Evolutionary conservation across 1,140 invertebrate genomes (phyloP).

Genomic region (Papilio glaucus): DNA sequence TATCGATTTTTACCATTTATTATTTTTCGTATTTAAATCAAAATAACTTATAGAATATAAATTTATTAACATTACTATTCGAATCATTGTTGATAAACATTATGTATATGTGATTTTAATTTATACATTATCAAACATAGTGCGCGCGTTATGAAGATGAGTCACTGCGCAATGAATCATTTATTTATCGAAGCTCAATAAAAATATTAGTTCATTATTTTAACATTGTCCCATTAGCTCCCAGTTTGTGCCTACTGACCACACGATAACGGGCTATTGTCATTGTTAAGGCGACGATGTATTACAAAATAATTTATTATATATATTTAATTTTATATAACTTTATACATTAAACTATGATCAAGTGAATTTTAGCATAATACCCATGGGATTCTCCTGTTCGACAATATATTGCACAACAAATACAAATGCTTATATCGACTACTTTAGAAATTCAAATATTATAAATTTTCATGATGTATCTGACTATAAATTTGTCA

Average conservation of each 20-base stretch:
- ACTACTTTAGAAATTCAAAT: too few species aligned
- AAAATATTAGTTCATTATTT: slow-evolving; percentile 42
- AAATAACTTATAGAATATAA: background rate
- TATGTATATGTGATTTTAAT: slow-evolving; percentile 36
- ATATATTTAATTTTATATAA: background rate
- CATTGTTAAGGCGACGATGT: slow-evolving; percentile 36
- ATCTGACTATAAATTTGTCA: too few species aligned
- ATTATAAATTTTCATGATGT: too few species aligned
- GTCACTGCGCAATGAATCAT: slow-evolving; percentile 44
- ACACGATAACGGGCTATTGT: slow-evolving; percentile 49
- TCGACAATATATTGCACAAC: too few species aligned
- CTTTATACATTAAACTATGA: too few species aligned
- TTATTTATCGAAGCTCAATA: slow-evolving; percentile 53
- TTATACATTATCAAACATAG: slow-evolving; percentile 34
- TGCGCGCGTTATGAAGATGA: slow-evolving; percentile 16
- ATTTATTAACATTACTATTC: background rate
- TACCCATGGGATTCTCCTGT: too few species aligned
- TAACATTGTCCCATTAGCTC: slow-evolving; percentile 40
- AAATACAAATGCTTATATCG: too few species aligned
- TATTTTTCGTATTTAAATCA: too few species aligned
- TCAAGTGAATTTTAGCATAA: too few species aligned
- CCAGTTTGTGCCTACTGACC: slow-evolving; percentile 43
- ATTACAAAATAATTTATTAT: background rate
- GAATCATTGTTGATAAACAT: slow-evolving; percentile 25
- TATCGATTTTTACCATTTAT: too few species aligned